Percentiles rank a stretch among this genome's conserved stretches.
phyloP scores from a whole-genome alignment of 2,797 vertebrate species.

The Chromobotia macracanthus region DNA sequence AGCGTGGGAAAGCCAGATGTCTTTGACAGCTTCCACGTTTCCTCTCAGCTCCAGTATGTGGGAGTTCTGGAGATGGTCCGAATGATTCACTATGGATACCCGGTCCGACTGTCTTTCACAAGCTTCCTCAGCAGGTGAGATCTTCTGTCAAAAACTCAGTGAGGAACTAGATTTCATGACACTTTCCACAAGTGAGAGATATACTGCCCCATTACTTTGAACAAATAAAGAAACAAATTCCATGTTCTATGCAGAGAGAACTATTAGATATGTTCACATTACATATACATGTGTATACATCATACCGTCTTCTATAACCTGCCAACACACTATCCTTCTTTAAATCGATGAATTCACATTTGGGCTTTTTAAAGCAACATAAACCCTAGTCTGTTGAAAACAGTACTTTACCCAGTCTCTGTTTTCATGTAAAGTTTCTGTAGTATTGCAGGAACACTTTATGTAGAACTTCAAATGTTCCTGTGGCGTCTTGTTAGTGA shows the following conservation, averaged over 20 bases:
- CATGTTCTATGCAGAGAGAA: too few species aligned
- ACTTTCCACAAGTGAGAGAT: not conserved
- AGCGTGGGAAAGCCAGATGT: conserved; percentile 77
- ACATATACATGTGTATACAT: not conserved
- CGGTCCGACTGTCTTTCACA: not conserved
- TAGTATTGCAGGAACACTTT: too few species aligned
- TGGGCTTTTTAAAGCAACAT: not conserved
- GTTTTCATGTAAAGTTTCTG: not conserved
- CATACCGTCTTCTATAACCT: not conserved
- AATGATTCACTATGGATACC: conserved; percentile 88
- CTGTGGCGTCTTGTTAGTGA: too few species aligned
- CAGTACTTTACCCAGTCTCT: not conserved
- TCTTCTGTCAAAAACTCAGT: not conserved
- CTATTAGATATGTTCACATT: too few species aligned
- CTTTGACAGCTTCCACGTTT: conserved; percentile 91
- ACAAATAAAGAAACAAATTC: not conserved
- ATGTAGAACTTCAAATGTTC: too few species aligned
- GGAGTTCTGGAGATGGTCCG: conserved; percentile 93
- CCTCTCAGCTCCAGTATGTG: conserved; percentile 90
- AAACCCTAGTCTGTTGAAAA: too few species aligned
- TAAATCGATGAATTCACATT: not conserved
- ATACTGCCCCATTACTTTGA: not conserved
- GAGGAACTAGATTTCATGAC: not conserved
- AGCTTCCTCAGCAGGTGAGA: conserved; percentile 89
- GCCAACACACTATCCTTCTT: not conserved